Evolutionary conservation across 2,113 vertebrate species (phyloP).

Genomic region (Pluvianellus socialis): DNA sequence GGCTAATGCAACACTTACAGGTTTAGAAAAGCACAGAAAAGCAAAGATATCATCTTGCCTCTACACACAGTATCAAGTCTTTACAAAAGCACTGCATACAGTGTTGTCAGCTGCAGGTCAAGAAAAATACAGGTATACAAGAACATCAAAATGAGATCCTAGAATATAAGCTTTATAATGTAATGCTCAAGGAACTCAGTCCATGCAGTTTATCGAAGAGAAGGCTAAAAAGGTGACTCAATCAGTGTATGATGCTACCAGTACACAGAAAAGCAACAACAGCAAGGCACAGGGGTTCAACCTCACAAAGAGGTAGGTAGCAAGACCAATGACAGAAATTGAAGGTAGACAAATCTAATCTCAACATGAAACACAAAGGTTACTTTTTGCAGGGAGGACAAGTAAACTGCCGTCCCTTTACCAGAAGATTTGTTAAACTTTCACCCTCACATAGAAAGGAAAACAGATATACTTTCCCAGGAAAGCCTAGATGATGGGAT

Average conservation of each 20-base stretch:
- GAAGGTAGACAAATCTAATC: neutral
- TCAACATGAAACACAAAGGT: neutral
- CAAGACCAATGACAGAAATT: neutral
- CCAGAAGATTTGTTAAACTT: neutral
- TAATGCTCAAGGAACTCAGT: neutral
- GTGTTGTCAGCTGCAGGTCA: neutral
- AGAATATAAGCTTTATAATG: neutral
- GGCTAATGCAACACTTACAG: neutral
- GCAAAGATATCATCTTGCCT: neutral
- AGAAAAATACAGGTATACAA: neutral
- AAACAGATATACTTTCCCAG: neutral
- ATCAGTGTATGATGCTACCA: neutral
- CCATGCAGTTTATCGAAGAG: neutral
- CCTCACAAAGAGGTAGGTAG: neutral
- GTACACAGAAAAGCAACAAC: neutral
- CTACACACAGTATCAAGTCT: neutral
- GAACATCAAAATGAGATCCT: neutral
- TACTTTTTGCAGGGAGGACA: neutral
- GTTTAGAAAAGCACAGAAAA: neutral
- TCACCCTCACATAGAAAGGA: neutral
- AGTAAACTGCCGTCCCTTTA: neutral
- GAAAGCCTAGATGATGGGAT: neutral
- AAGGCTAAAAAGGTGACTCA: neutral
- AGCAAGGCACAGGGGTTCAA: neutral
- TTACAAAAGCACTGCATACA: neutral